Conservation (phyloP, 2,797 vertebrate species). For the Muscicapa striata region DNA sequence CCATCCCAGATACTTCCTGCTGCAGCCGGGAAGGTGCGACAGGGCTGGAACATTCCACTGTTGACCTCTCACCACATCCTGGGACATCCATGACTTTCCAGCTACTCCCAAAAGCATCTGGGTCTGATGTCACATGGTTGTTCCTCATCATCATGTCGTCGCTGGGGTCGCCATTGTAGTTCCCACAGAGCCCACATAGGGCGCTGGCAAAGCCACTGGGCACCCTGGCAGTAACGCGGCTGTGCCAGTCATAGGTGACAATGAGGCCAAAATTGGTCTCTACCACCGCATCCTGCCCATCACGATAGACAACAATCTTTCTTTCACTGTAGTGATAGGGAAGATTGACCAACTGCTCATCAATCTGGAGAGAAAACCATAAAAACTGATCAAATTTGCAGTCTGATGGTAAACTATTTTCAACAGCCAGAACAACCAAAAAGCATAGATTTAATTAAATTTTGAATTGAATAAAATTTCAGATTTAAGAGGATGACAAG, state of each 20-base stretch:
- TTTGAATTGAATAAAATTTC: background rate
- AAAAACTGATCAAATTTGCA: background rate
- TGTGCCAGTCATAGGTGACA: conserved; percentile 77
- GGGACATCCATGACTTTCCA: conserved; percentile 72
- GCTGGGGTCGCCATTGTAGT: conserved; percentile 69
- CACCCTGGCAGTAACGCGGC: conserved; percentile 50
- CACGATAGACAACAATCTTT: conserved; percentile 62
- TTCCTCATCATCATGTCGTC: conserved; percentile 75
- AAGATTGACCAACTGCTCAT: conserved; percentile 5
- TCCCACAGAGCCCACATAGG: conserved; percentile 84
- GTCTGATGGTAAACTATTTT: background rate
- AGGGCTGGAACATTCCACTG: background rate
- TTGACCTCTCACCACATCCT: background rate
- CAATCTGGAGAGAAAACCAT: background rate
- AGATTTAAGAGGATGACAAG: background rate
- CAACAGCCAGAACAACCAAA: background rate
- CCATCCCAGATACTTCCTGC: background rate
- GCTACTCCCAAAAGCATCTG: conserved; percentile 67
- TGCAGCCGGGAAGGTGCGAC: background rate
- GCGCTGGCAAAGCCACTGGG: conserved; percentile 73
- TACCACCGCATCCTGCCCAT: conserved; percentile 64
- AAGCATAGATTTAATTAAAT: background rate
- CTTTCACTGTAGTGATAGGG: background rate
- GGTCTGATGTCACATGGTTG: background rate
- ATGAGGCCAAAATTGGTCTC: conserved; percentile 76